Percentiles rank a stretch among this genome's conserved stretches.
phyloP scores from a whole-genome alignment of 1,140 invertebrate genomes.

The Charaxes varanes region DNA sequence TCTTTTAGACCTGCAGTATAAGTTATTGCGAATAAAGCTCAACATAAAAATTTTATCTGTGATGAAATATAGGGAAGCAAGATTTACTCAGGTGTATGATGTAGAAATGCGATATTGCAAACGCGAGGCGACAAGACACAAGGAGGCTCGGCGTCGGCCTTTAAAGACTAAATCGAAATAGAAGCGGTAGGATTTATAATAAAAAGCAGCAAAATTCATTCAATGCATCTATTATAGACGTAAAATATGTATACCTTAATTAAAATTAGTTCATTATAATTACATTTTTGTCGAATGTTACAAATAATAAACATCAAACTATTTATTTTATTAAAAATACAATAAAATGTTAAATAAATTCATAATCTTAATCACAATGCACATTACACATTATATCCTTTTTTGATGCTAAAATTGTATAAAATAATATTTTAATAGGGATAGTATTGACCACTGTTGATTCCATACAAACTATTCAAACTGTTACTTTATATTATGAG shows the following conservation, averaged over 20 bases:
- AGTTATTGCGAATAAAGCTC: no score
- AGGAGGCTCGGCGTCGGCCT: no score
- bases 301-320: slow-evolving; percentile 19
- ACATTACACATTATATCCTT: slow-evolving; percentile 2
- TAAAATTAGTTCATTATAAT: slow-evolving; percentile 20
- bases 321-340: slow-evolving; percentile 18
- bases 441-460: no score
- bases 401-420: neutral
- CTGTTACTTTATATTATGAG: no score
- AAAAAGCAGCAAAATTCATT: neutral
- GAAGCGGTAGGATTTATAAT: neutral
- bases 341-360: neutral
- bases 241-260: slow-evolving; percentile 20
- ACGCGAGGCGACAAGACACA: no score
- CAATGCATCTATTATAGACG: slow-evolving; percentile 18
- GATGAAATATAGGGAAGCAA: no score
- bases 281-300: slow-evolving; percentile 20
- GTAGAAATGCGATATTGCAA: no score
- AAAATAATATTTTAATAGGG: neutral
- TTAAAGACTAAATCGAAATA: no score
- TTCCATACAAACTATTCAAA: no score
- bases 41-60: no score
- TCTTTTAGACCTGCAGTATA: no score
- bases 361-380: neutral
- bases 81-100: no score